These are phyloP conservation scores for Taenaris catops DNA, from an alignment of 2,888 invertebrate genomes.

Conservation along the genomic window DNA sequence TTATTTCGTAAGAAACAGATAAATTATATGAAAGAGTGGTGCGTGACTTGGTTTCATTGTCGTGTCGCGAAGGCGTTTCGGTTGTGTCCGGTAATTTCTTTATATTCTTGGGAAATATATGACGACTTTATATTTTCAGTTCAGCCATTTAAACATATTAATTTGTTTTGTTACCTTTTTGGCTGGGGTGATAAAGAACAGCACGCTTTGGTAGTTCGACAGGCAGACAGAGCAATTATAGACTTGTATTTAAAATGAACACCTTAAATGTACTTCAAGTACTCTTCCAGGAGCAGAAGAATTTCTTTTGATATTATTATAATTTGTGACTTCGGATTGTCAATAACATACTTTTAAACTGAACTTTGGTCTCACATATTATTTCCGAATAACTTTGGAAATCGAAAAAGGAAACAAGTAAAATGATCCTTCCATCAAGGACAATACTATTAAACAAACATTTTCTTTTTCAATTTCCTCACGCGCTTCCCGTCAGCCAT, in stretches of 20 bases:
- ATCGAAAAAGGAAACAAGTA: constrained; percentile 31
- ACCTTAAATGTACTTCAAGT: too few relatives aligned
- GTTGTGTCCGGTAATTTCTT: constrained; percentile 31
- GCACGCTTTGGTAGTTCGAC: constrained; percentile 2
- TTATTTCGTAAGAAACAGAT: constrained; percentile 18
- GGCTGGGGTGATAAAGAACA: constrained; percentile 1
- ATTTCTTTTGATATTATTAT: too few relatives aligned
- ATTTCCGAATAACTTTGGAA: not conserved
- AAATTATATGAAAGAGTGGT: constrained; percentile 29
- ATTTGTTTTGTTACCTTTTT: constrained; percentile 11
- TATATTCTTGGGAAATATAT: constrained; percentile 25
- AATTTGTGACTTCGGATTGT: too few relatives aligned
- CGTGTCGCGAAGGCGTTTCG: constrained; percentile 29
- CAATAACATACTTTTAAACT: too few relatives aligned
- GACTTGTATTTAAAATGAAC: too few relatives aligned
- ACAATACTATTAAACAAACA: constrained; percentile 59
- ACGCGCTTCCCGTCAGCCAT: constrained; percentile 71
- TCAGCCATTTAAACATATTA: constrained; percentile 16
- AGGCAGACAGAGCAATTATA: constrained; percentile 3
- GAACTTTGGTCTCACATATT: not conserved
- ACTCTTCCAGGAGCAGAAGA: too few relatives aligned
- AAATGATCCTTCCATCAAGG: constrained; percentile 40
- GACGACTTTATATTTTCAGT: constrained; percentile 23
- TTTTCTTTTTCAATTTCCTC: constrained; percentile 70
- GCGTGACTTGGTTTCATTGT: constrained; percentile 34